Evolutionary conservation across 1,140 invertebrate genomes (phyloP).

Genomic region (Hyphantria cunea): DNA sequence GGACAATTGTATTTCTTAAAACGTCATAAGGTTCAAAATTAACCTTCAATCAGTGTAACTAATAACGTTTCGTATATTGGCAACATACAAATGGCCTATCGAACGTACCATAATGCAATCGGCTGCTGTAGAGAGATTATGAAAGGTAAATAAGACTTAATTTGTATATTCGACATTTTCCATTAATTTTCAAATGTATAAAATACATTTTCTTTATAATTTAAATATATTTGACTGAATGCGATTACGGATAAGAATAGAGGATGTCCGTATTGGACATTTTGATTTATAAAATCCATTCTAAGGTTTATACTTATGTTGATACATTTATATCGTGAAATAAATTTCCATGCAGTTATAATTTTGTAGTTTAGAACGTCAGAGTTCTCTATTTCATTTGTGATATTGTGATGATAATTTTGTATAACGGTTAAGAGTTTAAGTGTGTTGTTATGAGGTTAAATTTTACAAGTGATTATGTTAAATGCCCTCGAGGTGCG

Average conservation of each 20-base stretch:
- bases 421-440: constrained; percentile 72
- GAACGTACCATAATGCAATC: too few relatives aligned
- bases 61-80: too few relatives aligned
- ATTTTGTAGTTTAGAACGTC: constrained; percentile 15
- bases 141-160: constrained; percentile 23
- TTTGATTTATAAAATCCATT: constrained; percentile 30
- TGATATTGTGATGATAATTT: constrained; percentile 75
- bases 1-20: too few relatives aligned
- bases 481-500: constrained; percentile 44
- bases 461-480: constrained; percentile 68
- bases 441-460: constrained; percentile 64
- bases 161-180: constrained; percentile 35
- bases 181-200: constrained; percentile 34
- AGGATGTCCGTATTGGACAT: constrained; percentile 21
- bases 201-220: constrained; percentile 35
- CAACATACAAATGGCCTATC: too few relatives aligned
- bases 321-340: constrained; percentile 28
- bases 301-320: constrained; percentile 25
- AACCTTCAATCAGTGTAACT: too few relatives aligned
- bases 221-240: constrained; percentile 35
- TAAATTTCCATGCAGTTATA: constrained; percentile 28
- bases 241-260: constrained; percentile 33
- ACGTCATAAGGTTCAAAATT: too few relatives aligned
- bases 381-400: constrained; percentile 67
- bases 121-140: too few relatives aligned